Conservation (phyloP, 2,113 vertebrate genomes). For the Boulengeromyrus knoepffleri region DNA sequence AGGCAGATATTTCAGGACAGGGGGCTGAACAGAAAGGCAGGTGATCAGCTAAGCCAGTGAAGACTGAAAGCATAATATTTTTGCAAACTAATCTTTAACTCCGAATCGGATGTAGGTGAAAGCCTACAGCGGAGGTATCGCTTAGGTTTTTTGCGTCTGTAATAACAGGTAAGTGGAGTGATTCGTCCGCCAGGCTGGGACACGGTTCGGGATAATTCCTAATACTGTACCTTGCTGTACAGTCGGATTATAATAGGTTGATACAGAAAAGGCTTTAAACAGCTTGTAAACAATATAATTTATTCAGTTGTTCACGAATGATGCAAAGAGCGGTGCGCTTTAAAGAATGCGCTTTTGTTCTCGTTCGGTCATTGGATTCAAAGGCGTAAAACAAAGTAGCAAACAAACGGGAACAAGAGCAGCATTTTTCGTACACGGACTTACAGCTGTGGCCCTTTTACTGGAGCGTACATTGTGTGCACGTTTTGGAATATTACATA, state of each 20-base stretch:
- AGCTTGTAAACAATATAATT: not conserved
- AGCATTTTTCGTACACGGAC: not conserved
- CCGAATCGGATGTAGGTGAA: not conserved
- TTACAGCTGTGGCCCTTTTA: not conserved
- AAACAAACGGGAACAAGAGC: not conserved
- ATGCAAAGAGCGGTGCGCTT: not conserved
- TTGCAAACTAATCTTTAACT: not conserved
- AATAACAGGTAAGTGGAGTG: not conserved
- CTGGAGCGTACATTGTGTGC: not conserved
- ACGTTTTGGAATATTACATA: not conserved
- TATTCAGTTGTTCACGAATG: not conserved
- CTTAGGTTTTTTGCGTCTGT: not conserved
- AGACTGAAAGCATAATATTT: not conserved
- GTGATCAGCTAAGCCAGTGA: not conserved
- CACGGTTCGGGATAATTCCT: not conserved
- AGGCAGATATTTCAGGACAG: not conserved
- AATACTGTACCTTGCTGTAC: not conserved
- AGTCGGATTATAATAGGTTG: not conserved
- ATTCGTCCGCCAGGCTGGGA: not conserved
- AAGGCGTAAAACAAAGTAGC: not conserved
- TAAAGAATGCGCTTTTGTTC: slow-evolving; percentile 1
- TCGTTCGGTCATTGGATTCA: not conserved
- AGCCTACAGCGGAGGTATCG: not conserved
- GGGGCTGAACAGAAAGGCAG: not conserved
- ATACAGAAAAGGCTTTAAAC: not conserved